These are phyloP conservation scores for Lasioglossum lativentre DNA, from an alignment of 2,888 invertebrate species.

Conservation along the genomic window DNA sequence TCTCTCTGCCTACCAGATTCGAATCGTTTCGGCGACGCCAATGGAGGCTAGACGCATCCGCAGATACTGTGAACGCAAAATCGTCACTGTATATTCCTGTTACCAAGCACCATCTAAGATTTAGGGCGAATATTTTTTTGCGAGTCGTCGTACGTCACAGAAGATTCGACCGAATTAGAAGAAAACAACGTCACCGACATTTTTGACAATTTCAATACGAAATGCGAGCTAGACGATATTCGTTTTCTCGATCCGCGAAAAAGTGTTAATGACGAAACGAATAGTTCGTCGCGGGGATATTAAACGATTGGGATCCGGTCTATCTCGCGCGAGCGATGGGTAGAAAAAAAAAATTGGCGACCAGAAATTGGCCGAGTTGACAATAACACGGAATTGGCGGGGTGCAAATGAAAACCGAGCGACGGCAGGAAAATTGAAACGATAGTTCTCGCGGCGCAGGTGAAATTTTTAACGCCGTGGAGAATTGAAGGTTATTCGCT, in stretches of 20 bases:
- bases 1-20: conserved; percentile 66
- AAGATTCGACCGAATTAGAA: neutral
- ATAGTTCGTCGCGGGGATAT: conserved; percentile 1
- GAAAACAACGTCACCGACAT: neutral
- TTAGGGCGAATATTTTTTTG: too few relatives aligned
- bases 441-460: conserved; percentile 30
- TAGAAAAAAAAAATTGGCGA: conserved; percentile 24
- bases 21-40: conserved; percentile 66
- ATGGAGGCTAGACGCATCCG: conserved; percentile 59
- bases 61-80: conserved; percentile 28
- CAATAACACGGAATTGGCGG: conserved; percentile 38
- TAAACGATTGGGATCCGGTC: neutral
- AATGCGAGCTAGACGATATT: neutral
- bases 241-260: neutral
- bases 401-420: conserved; percentile 27
- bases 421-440: conserved; percentile 45
- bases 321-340: conserved; percentile 7
- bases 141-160: neutral
- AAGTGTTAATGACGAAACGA: neutral
- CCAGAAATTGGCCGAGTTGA: conserved; percentile 45
- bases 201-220: neutral
- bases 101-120: too few relatives aligned
- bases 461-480: conserved; percentile 53
- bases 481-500: conserved; percentile 64
- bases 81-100: neutral